Percentiles rank a stretch among this genome's conserved stretches.
Evolutionary conservation across 2,797 vertebrate species (phyloP).

Genomic region (Martes flavigula): DNA sequence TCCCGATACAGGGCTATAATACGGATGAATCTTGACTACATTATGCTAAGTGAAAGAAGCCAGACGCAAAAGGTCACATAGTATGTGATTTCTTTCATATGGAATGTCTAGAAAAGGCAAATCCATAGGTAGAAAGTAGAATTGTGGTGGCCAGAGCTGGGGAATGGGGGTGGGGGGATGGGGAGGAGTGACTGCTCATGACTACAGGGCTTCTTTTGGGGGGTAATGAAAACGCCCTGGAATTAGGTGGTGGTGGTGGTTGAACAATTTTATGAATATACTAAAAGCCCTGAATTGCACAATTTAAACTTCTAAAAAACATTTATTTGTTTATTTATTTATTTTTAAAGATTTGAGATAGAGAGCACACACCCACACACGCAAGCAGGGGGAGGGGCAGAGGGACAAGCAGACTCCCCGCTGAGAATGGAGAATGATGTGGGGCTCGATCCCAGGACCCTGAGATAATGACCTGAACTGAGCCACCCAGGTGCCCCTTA

Average conservation of each 20-base stretch:
- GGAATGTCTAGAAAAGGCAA: not conserved
- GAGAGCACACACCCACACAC: not conserved
- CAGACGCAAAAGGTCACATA: not conserved
- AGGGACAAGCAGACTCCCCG: not conserved
- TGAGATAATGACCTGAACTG: not conserved
- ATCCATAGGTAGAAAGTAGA: not conserved
- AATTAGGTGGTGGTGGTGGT: not conserved
- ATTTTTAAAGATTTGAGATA: not conserved
- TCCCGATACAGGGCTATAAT: not conserved
- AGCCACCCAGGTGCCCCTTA: not conserved
- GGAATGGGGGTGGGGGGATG: not conserved
- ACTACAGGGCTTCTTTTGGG: not conserved
- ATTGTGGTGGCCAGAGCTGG: not conserved
- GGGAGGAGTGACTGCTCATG: not conserved
- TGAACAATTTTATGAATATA: not conserved
- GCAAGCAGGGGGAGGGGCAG: not conserved
- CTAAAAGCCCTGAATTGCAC: not conserved
- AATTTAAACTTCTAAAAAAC: not conserved
- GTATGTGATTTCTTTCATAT: not conserved
- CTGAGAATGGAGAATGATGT: not conserved
- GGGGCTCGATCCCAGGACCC: not conserved
- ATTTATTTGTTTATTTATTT: not conserved
- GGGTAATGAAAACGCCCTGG: not conserved
- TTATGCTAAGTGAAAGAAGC: not conserved
- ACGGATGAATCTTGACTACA: not conserved